Evolutionary conservation across 2,113 vertebrate genomes (phyloP), one percentile per base, ranked within the genome.

Genomic region (Austrofundulus limnaeus): DNA sequence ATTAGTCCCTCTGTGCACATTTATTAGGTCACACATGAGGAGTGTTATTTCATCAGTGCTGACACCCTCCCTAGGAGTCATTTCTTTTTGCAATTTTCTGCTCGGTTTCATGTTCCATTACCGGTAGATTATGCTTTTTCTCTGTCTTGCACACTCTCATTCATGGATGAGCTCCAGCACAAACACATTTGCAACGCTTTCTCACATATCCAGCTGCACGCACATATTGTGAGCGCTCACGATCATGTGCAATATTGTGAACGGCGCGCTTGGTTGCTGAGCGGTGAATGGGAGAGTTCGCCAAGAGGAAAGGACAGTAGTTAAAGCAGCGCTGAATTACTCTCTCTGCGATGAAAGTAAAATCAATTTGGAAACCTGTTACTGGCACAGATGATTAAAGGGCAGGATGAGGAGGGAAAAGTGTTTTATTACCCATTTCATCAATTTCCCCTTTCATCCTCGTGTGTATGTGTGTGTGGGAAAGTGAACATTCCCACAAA

Each of bases 61-160:
- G 84, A 81, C 80, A 78, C 63, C 72, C 75, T 79, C 77, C 69
- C 75, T 39, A 63, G 72, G 80, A 88, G 63, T 87, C 85, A 79
- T 87, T 90, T 85, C 82, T 87, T 88, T 85, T 87, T 81, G 84
- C 83, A 89, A 89, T 90, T 90, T 90, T 91, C 87, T 91, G 88
- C 88, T 90, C 81, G 82, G 89, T 86, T 90, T 89, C 88, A 86
- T 87, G 85, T 89, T 84, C 85, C 86, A 90, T 90, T 90, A 90
- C 75, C 11, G 52, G 61, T 54, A 83, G 85, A 83, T 87, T 82
- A 84, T 75, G 73, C 80, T 71, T 80, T 77, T 80, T 79, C 67
- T 77, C 75, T 72, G 66, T 72, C 61, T 78, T 72, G 66, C 81
- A 68, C 74, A 76, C 68, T 66, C 72, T 81, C 75, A 66, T 83